These are phyloP conservation scores for Enteromius paludinosus DNA, from an alignment of 2,797 vertebrate species.

Conservation along the genomic window DNA sequence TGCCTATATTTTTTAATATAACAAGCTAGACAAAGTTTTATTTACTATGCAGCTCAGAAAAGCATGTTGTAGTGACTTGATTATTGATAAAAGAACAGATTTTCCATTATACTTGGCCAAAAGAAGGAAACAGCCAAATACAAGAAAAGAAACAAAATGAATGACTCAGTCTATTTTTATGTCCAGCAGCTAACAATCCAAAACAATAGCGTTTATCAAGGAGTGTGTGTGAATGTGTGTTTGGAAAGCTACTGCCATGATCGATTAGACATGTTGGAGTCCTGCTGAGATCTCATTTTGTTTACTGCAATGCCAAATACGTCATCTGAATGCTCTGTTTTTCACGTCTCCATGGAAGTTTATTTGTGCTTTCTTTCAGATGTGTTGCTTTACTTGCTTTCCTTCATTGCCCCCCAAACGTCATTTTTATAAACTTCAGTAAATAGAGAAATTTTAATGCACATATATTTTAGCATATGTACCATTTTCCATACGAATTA, in stretches of 20 bases:
- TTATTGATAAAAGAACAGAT: slow-evolving; percentile 40
- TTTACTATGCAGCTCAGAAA: slow-evolving; percentile 39
- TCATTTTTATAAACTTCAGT: slow-evolving; percentile 24
- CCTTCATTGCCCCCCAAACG: background rate
- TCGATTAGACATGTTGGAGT: slow-evolving; percentile 51
- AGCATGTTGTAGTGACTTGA: slow-evolving; percentile 12
- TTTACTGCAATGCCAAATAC: slow-evolving; percentile 45
- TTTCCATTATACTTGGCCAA: slow-evolving; percentile 27
- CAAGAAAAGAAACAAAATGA: slow-evolving; percentile 20
- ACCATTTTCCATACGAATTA: slow-evolving; percentile 65
- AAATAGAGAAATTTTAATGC: slow-evolving; percentile 51
- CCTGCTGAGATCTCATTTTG: slow-evolving; percentile 47
- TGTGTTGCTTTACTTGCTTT: slow-evolving; percentile 29
- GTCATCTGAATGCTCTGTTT: slow-evolving; percentile 28
- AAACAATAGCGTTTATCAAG: slow-evolving; percentile 44
- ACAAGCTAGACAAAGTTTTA: slow-evolving; percentile 38
- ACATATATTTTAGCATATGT: slow-evolving; percentile 61
- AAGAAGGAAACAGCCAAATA: slow-evolving; percentile 39
- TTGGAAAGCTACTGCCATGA: slow-evolving; percentile 45
- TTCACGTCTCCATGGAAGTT: slow-evolving; percentile 19
- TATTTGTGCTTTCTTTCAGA: background rate
- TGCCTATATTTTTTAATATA: slow-evolving; percentile 38
- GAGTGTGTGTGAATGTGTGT: slow-evolving; percentile 27
- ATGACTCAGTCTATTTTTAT: slow-evolving; percentile 47
- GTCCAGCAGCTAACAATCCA: slow-evolving; percentile 35